A percentile compares a stretch with the other conserved stretches of the same genome.
Evolutionary conservation across 2,888 invertebrate genomes (phyloP).

Genomic region (Drosophila longiperda): DNA sequence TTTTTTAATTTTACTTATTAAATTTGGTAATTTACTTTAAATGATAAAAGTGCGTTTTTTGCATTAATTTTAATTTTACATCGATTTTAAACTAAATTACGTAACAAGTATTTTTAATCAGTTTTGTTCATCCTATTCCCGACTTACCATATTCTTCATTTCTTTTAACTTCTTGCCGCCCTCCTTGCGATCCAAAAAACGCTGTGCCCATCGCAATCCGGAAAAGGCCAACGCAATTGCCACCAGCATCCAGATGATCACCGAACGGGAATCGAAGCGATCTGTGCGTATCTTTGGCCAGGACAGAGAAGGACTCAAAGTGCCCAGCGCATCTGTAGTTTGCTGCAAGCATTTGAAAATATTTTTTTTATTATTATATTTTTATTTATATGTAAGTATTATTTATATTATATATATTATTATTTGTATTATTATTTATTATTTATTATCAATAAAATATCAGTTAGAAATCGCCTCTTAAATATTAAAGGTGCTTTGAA

Average conservation of each 20-base stretch:
- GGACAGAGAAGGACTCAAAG: conserved; percentile 63
- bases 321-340: conserved; percentile 30
- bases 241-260: conserved; percentile 83
- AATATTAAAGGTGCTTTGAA: neutral
- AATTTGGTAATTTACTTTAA: neutral
- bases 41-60: neutral
- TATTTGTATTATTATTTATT: too few species aligned
- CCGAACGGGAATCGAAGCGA: conserved; percentile 83
- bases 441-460: too few species aligned
- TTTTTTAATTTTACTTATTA: neutral
- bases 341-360: conserved; percentile 4
- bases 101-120: neutral
- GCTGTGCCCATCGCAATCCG: conserved; percentile 71
- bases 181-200: conserved; percentile 71
- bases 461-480: neutral
- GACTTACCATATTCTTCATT: conserved; percentile 41
- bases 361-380: too few species aligned
- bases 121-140: neutral
- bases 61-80: neutral
- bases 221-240: conserved; percentile 82
- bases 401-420: too few species aligned
- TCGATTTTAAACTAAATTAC: too few species aligned
- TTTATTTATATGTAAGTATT: too few species aligned
- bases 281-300: conserved; percentile 82
- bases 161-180: conserved; percentile 17